Base-by-base conservation (phyloP, 2,797 vertebrate species). In the Sciaenops ocellatus region DNA sequence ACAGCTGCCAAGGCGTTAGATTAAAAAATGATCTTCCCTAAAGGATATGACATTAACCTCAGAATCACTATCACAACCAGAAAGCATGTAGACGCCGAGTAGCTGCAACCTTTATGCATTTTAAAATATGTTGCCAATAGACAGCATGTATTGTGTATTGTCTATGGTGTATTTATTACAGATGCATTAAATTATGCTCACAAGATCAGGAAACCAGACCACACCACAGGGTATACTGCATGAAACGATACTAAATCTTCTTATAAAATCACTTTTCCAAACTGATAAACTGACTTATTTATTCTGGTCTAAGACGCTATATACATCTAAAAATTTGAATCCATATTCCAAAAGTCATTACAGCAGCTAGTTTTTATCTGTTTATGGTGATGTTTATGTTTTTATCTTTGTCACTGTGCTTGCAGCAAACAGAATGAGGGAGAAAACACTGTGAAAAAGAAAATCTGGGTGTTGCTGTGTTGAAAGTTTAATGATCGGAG, bases 1-100 rank as follows among this genome's bases (percentile, higher is more conserved):
- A 84, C 84, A 86, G 83, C 85, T 85, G 86, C 69, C 70, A 26
- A 86, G 73, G 87, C 1, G 16, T 59, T 47, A 38, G 51, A 87
- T 87, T 86, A 46, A 79, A 80, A 79, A 76, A 69, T 26, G 5
- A 83, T 82, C 46, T 78, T 69, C 41, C 17, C 44, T 69, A 81
- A 59, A 76, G 46, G 47, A 76, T 24, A 60, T 76, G 54, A 77
- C 3, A 73, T 85, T 80, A 86, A 83, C 47, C 52, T 71, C 42
- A 56, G 64, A 74, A 64, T 48, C 12, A 15, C 47, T 50, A 44
- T 42, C 71, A 77, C 38, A 38, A 30, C 3, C 44, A 34, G 1
- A 30, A 42, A 34, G 34, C 17, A 62, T 28, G 13, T 2, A 62
- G 46, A 60, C 0, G 0, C 24, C 11, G 6, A 61, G 52, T 4